Conservation (phyloP, 1,140 invertebrate species). For the Achroia grisella region DNA sequence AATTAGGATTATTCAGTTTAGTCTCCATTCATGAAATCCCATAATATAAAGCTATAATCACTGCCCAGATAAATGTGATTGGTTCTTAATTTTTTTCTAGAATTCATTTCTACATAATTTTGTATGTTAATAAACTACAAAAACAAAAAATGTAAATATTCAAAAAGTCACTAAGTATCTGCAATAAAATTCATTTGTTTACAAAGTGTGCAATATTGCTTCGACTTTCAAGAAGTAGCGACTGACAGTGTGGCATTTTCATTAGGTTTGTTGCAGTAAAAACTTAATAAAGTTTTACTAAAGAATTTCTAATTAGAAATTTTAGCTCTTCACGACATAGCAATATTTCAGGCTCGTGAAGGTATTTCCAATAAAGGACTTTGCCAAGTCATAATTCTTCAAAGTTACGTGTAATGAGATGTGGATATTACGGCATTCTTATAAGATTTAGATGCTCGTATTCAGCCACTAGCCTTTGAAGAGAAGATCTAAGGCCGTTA, state of each 20-base stretch:
- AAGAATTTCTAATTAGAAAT: constrained; percentile 73
- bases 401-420: constrained; percentile 72
- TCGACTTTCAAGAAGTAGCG: constrained; percentile 8
- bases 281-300: constrained; percentile 69
- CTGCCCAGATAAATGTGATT: too few species aligned
- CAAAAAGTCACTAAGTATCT: too few species aligned
- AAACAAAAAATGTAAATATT: background rate
- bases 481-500: constrained; percentile 1
- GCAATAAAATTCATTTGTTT: background rate
- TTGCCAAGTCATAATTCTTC: constrained; percentile 73
- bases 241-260: constrained; percentile 56
- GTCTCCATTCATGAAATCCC: too few species aligned
- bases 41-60: too few species aligned
- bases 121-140: background rate
- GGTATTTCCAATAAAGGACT: constrained; percentile 74
- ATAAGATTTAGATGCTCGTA: constrained; percentile 43
- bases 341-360: constrained; percentile 70
- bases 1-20: too few species aligned
- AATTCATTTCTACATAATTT: background rate
- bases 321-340: constrained; percentile 71
- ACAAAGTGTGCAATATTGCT: constrained; percentile 8
- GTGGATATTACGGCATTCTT: constrained; percentile 67
- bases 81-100: too few species aligned
- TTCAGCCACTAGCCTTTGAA: constrained; percentile 2
- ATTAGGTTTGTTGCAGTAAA: constrained; percentile 65